Evolutionary conservation across 1,140 invertebrate genomes (phyloP).

Genomic region (Pogonomyrmex barbatus): DNA sequence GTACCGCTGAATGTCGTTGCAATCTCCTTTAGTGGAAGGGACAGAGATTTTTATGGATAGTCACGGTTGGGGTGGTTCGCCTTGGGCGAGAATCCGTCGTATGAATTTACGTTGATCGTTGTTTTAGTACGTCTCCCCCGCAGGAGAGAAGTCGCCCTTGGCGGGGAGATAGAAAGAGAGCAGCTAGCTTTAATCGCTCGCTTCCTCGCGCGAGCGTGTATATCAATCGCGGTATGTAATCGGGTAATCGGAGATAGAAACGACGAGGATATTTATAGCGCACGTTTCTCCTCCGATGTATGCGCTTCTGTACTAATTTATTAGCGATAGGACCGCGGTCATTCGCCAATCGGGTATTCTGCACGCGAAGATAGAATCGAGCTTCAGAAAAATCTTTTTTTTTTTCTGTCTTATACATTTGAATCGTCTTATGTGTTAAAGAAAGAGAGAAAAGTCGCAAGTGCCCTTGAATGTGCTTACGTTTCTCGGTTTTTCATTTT

Average conservation of each 20-base stretch:
- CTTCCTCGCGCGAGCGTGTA: not conserved
- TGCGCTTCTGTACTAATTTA: slow-evolving; percentile 63
- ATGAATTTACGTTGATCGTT: slow-evolving; percentile 70
- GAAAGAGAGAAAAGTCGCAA: not conserved
- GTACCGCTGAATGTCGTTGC: slow-evolving; percentile 67
- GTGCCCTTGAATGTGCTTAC: not conserved
- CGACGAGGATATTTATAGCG: slow-evolving; percentile 45
- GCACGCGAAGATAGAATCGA: not conserved
- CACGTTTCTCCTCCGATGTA: slow-evolving; percentile 19
- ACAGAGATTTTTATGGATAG: slow-evolving; percentile 67
- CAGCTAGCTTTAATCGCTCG: slow-evolving; percentile 61
- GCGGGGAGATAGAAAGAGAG: not conserved
- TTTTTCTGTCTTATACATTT: not conserved
- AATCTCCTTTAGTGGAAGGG: slow-evolving; percentile 69
- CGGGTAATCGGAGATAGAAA: slow-evolving; percentile 46
- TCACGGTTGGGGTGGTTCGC: slow-evolving; percentile 64
- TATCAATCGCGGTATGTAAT: slow-evolving; percentile 65
- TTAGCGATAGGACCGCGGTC: not conserved
- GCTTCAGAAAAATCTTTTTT: not conserved
- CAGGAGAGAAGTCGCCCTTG: slow-evolving; percentile 9
- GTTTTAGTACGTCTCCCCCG: slow-evolving; percentile 42
- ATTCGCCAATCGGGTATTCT: slow-evolving; percentile 50
- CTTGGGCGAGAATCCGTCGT: slow-evolving; percentile 59
- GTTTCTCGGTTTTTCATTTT: slow-evolving; percentile 22
- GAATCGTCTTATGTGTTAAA: not conserved